Percentiles rank a stretch among this genome's conserved stretches.
Evolutionary conservation across 2,113 vertebrate species (phyloP).

Genomic region (Takifugu bimaculatus): DNA sequence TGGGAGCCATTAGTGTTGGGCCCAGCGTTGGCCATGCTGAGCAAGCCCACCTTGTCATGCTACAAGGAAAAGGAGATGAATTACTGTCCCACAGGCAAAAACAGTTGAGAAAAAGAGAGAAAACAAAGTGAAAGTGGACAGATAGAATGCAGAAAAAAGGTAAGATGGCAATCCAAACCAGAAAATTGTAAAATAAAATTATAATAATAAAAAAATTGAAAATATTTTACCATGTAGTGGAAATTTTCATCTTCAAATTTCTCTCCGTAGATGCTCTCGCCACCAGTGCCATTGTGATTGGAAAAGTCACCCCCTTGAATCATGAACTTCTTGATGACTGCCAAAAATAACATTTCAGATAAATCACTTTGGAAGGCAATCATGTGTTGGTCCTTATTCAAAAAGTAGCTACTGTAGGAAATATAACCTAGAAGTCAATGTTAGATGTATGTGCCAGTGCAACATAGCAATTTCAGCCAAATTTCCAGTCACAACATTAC

Average conservation of each 20-base stretch:
- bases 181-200: background rate
- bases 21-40: conserved; percentile 98
- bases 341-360: conserved; percentile 1
- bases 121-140: background rate
- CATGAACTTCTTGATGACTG: conserved; percentile 98
- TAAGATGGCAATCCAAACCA: background rate
- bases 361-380: background rate
- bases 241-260: conserved; percentile 99
- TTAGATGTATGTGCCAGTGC: no score
- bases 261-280: conserved; percentile 97
- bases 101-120: background rate
- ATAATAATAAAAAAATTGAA: background rate
- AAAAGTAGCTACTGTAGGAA: background rate
- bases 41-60: conserved; percentile 87
- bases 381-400: background rate
- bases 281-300: conserved; percentile 93
- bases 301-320: conserved; percentile 97
- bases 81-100: background rate
- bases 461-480: no score
- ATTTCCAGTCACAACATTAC: no score
- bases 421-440: background rate
- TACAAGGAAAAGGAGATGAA: conserved; percentile 37
- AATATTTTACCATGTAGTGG: conserved; percentile 83
- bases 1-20: conserved; percentile 93
- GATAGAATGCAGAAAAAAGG: background rate